Evolutionary conservation across 2,888 invertebrate species (phyloP).

Genomic region (Myopa testacea): DNA sequence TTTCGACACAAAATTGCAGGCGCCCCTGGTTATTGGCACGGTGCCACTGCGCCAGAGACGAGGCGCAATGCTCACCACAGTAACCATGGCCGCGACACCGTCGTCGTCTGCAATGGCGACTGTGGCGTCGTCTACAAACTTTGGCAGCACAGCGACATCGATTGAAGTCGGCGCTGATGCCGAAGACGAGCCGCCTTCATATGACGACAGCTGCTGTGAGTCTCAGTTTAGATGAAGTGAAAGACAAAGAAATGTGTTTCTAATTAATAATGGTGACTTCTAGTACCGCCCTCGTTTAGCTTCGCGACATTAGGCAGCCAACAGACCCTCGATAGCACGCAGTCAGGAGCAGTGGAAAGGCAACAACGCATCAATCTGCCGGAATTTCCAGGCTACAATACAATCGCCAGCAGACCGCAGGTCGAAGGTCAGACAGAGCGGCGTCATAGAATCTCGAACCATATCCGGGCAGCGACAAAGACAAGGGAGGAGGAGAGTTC

Average conservation of each 20-base stretch:
- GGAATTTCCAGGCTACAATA: constrained; percentile 59
- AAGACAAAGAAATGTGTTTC: background rate
- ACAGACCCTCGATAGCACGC: constrained; percentile 51
- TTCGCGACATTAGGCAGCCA: constrained; percentile 62
- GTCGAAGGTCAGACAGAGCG: constrained; percentile 45
- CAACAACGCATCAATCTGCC: constrained; percentile 55
- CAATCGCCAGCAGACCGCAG: constrained; percentile 54
- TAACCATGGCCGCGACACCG: constrained; percentile 51
- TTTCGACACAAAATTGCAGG: constrained; percentile 59
- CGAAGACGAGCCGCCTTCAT: constrained; percentile 59
- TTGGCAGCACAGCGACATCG: constrained; percentile 12
- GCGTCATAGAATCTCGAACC: background rate
- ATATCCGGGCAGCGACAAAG: background rate
- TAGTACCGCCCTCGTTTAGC: constrained; percentile 63
- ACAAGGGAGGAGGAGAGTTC: background rate
- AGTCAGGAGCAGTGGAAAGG: constrained; percentile 35
- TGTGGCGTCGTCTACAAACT: constrained; percentile 47
- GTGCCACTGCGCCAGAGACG: constrained; percentile 54
- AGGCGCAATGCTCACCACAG: constrained; percentile 48
- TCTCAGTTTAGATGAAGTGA: background rate
- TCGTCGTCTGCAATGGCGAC: constrained; percentile 46
- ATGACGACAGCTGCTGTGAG: constrained; percentile 63
- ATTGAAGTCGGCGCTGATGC: constrained; percentile 42
- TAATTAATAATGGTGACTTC: background rate
- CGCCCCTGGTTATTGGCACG: constrained; percentile 60